These are phyloP conservation scores for Elmis aenea DNA, from an alignment of 2,888 invertebrate genomes.

Conservation along the genomic window DNA sequence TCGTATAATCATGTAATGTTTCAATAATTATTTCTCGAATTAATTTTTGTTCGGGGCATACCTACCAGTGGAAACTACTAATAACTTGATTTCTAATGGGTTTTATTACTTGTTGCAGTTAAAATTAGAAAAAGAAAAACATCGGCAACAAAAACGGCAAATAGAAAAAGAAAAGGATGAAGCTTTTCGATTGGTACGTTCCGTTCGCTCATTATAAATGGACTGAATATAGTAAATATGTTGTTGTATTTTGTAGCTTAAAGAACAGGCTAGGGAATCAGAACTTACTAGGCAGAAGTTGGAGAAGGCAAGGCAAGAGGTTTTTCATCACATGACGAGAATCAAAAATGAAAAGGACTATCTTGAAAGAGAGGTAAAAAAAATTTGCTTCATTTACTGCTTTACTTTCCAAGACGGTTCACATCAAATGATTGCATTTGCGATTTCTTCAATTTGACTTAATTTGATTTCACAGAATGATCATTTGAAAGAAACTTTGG, in stretches of 20 bases:
- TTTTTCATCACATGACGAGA: slow-evolving; percentile 54
- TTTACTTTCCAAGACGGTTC: background rate
- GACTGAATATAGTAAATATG: too few species aligned
- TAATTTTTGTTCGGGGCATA: too few species aligned
- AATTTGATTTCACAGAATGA: slow-evolving; percentile 48
- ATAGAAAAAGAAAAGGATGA: slow-evolving; percentile 49
- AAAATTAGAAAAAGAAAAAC: slow-evolving; percentile 48
- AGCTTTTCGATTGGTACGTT: slow-evolving; percentile 46
- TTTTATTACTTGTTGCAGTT: slow-evolving; percentile 39
- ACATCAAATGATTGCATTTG: too few species aligned
- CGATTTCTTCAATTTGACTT: too few species aligned
- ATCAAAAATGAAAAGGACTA: slow-evolving; percentile 55
- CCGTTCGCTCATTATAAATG: too few species aligned
- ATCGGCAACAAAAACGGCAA: slow-evolving; percentile 45
- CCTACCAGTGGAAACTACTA: too few species aligned
- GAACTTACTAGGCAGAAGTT: slow-evolving; percentile 53
- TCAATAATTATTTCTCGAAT: too few species aligned
- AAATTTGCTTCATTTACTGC: too few species aligned
- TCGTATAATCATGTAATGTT: too few species aligned
- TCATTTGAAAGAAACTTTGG: slow-evolving; percentile 52
- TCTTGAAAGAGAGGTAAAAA: slow-evolving; percentile 52
- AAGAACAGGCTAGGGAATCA: slow-evolving; percentile 54
- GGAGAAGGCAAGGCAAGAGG: slow-evolving; percentile 55
- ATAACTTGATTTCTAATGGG: too few species aligned
- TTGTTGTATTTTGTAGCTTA: slow-evolving; percentile 43